These are phyloP conservation scores for Neocloeon triangulifer DNA, from an alignment of 1,140 invertebrate genomes.

Conservation along the genomic window DNA sequence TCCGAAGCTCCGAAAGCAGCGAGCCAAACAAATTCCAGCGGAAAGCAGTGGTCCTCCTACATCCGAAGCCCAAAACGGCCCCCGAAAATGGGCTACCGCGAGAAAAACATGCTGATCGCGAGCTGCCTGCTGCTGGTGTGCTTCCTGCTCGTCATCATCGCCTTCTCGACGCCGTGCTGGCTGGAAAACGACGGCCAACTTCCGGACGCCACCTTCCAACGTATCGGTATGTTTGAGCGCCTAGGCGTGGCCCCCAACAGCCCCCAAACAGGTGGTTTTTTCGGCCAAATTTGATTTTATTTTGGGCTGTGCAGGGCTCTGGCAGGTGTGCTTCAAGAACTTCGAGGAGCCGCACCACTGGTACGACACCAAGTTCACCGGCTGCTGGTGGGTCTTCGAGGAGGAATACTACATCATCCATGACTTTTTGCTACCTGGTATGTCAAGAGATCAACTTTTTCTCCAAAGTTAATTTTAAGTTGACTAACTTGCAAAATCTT, in stretches of 20 bases:
- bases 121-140: too few relatives aligned
- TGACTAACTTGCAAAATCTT: too few relatives aligned
- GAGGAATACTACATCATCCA: conserved; percentile 82
- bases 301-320: conserved; percentile 44
- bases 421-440: conserved; percentile 46
- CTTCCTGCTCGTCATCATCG: conserved; percentile 55
- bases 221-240: conserved; percentile 36
- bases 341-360: conserved; percentile 60
- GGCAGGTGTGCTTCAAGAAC: conserved; percentile 73
- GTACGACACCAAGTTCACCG: conserved; percentile 52
- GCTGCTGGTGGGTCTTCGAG: conserved; percentile 83
- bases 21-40: too few relatives aligned
- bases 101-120: too few relatives aligned
- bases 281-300: conserved; percentile 3
- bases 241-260: conserved; percentile 4
- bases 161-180: conserved; percentile 86
- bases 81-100: too few relatives aligned
- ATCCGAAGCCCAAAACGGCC: too few relatives aligned
- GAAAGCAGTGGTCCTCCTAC: too few relatives aligned
- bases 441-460: conserved; percentile 7
- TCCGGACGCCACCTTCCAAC: conserved; percentile 51
- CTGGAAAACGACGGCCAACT: conserved; percentile 65
- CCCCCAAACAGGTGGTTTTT: background rate
- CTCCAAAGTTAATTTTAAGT: background rate
- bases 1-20: too few relatives aligned